Base-by-base conservation (phyloP, 2,113 vertebrate species). In the Micronycteris hirsuta region DNA sequence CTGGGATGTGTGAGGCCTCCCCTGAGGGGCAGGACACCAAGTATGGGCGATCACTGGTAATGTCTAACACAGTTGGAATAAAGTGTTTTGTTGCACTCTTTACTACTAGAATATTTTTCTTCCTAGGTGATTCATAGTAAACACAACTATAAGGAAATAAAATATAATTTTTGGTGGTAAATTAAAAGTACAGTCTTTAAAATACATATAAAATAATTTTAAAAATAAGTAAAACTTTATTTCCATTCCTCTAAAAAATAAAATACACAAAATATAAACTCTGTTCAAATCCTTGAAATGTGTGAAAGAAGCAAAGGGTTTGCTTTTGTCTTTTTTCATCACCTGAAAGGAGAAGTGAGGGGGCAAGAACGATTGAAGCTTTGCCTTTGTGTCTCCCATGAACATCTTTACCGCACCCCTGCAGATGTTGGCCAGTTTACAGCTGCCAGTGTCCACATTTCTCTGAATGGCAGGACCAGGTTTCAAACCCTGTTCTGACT, bases 111-210 rank as follows among this genome's bases (percentile, higher is more conserved):
- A 38, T 54, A 26, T n/a, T 74, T 80, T 88, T 36, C n/a, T 71
- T 67, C 14, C 16, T 77, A 54, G 61, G 31, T 81, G 38, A 77
- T 58, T 56, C 33, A 38, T 8, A 26, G 54, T 91, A 52, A 83
- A 36, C 31, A 87, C 19, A 63, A 41, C 31, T 87, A 14, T 54
- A 80, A 87, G 81, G 78, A 63, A 90, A 82, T 73, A 63, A 73
- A 70, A n/a, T 43, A 26, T 24, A 45, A 15, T 36, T 80, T 85
- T 10, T 49, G 31, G 11, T 95, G 63, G 41, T 73, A 91, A 94
- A 85, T 92, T 76, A 68, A 73, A 65, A 95, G 73, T 84, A 77
- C 26, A 47, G 16, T 80, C 36, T 95, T 96, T 89, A 45, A 93
- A 88, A 65, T 77, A 68, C 13, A n/a, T 86, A n/a, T n/a, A n/a